Base-by-base conservation (phyloP, 2,113 vertebrate genomes). In the Gambusia holbrooki region DNA sequence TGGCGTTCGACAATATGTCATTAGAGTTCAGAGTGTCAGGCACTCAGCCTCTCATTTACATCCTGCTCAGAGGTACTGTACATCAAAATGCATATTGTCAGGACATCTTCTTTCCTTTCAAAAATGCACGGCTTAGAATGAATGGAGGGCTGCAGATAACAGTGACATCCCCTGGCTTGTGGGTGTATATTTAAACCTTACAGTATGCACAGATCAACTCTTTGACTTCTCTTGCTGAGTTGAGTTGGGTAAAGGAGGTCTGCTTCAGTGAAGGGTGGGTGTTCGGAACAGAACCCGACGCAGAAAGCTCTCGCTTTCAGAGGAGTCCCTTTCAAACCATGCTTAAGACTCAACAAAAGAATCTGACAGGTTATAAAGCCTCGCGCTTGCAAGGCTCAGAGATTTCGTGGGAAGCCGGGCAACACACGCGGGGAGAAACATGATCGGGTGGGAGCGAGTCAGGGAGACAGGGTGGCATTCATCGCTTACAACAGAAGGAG, bases 361-460 rank as follows among this genome's bases (percentile, higher is more conserved):
- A 71, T 77, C 84, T 89, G 88, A 86, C 89, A 89, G 81, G 84
- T 88, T 82, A 89, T 37, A 84, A 89, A 88, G 83, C 86, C 69
- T 37, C 79, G 84, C 83, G 84, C 82, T 90, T 84, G 87, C 87
- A 81, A 30, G 89, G 86, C 84, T 87, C 73, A 83, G 78, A 61
- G 83, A 84, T 74, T 87, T 37, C 73, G 77, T 81, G 84, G 88
- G 81, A 80, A 80, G 87, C 83, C 73, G 80, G 32, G 66, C 54
- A 27, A 19, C 69, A 27, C 30, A 19, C 25, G 66, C 22, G 58
- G 27, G 71, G 67, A 77, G 65, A 77, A 22, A 75, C 30, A 80
- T 25, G 51, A 19, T 71, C 7, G 13, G 19, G 62, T 62, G 37
- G 30, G 66, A 54, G 62, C 30, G 19, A 78, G 61, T 67, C 30